Evolutionary conservation across 2,113 vertebrate genomes (phyloP).

Genomic region (Myiopsitta monachus): DNA sequence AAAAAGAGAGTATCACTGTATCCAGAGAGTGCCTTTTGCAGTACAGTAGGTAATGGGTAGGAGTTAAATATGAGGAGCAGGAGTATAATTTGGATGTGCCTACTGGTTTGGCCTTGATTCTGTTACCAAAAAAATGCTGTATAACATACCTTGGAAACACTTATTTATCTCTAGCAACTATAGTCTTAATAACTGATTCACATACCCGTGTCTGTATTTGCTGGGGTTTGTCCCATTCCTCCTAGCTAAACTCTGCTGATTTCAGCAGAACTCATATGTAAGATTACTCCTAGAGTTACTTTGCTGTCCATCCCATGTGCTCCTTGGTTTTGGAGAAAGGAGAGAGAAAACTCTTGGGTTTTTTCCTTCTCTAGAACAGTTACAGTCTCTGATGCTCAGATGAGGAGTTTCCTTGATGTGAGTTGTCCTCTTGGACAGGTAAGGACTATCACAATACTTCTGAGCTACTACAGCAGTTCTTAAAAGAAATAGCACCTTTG

Average conservation of each 20-base stretch:
- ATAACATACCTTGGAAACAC: background rate
- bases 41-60: too few relatives aligned
- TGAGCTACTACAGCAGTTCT: fast-evolving
- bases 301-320: background rate
- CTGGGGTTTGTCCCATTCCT: background rate
- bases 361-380: background rate
- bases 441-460: fast-evolving
- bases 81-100: background rate
- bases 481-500: background rate
- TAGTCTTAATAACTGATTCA: background rate
- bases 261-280: background rate
- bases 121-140: background rate
- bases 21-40: background rate
- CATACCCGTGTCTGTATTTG: background rate
- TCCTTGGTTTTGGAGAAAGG: background rate
- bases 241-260: background rate
- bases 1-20: background rate
- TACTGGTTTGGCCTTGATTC: background rate
- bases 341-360: background rate
- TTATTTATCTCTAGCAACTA: background rate
- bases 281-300: background rate
- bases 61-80: background rate
- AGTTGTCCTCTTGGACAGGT: background rate
- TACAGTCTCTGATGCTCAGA: background rate
- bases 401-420: background rate